These are phyloP conservation scores for Desoria tigrina DNA, from an alignment of 2,888 invertebrate genomes.

Conservation along the genomic window DNA sequence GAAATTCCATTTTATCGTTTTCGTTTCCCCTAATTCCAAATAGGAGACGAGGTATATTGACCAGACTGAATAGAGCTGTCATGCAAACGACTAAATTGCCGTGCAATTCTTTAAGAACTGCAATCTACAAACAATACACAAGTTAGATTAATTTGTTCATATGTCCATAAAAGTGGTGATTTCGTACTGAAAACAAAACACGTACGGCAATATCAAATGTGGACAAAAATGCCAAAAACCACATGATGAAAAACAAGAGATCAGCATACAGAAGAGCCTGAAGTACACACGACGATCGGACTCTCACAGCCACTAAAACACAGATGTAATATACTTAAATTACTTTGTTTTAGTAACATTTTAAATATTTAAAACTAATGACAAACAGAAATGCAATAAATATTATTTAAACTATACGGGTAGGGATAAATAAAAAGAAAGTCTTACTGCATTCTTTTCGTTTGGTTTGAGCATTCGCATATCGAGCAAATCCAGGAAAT, in stretches of 20 bases:
- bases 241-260: conserved; percentile 37
- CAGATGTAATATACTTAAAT: no score
- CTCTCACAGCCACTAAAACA: conserved; percentile 41
- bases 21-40: conserved; percentile 45
- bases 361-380: no score
- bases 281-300: conserved; percentile 41
- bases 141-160: neutral
- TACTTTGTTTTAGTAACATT: no score
- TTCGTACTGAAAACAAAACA: neutral
- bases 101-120: conserved; percentile 42
- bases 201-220: conserved; percentile 44
- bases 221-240: conserved; percentile 37
- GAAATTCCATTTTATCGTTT: conserved; percentile 44
- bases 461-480: conserved; percentile 23
- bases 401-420: neutral
- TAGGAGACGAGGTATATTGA: conserved; percentile 36
- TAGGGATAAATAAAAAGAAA: neutral
- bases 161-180: no score
- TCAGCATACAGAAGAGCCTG: conserved; percentile 41
- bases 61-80: conserved; percentile 34
- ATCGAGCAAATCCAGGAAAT: conserved; percentile 45
- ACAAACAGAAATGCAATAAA: neutral
- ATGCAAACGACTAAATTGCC: conserved; percentile 41
- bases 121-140: conserved; percentile 24
- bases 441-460: conserved; percentile 28